Percentiles rank a stretch among this genome's conserved stretches.
phyloP scores from a whole-genome alignment of 2,797 vertebrate genomes.

The Chaetodon trifasciatus region DNA sequence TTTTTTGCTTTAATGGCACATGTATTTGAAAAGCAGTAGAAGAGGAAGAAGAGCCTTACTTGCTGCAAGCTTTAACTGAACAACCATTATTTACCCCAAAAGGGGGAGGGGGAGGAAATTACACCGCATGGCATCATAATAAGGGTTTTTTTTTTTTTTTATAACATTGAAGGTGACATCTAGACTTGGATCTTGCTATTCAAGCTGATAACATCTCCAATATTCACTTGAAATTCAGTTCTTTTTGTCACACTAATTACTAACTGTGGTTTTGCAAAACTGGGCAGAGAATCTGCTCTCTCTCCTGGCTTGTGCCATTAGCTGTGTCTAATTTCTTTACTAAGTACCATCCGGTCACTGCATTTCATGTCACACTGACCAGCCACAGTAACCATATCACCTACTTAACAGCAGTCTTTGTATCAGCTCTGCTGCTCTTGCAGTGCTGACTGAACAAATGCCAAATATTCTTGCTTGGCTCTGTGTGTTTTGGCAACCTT shows the following conservation, averaged over 20 bases:
- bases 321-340: not conserved
- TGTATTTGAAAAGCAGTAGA: conserved; percentile 27
- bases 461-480: conserved; percentile 20
- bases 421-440: not conserved
- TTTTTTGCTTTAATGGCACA: conserved; percentile 33
- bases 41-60: conserved; percentile 16
- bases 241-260: not conserved
- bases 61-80: conserved; percentile 30
- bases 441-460: not conserved
- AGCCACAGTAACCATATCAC: not conserved
- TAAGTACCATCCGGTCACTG: not conserved
- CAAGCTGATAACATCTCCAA: conserved; percentile 4
- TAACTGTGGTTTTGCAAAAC: conserved; percentile 25
- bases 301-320: not conserved
- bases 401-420: not conserved
- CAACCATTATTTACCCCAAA: conserved; percentile 36
- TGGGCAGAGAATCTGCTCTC: not conserved
- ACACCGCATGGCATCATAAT: conserved; percentile 3
- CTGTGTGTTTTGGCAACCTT: conserved; percentile 17
- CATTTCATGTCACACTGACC: conserved; percentile 13
- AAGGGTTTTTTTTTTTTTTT: not conserved
- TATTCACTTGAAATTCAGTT: not conserved
- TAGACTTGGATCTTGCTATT: conserved; percentile 1
- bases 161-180: not conserved
- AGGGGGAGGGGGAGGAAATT: conserved; percentile 2